Percentiles rank a stretch among this genome's conserved stretches.
These are phyloP conservation scores for Galemys pyrenaicus DNA, from an alignment of 2,113 vertebrate species.

Conservation along the genomic window DNA sequence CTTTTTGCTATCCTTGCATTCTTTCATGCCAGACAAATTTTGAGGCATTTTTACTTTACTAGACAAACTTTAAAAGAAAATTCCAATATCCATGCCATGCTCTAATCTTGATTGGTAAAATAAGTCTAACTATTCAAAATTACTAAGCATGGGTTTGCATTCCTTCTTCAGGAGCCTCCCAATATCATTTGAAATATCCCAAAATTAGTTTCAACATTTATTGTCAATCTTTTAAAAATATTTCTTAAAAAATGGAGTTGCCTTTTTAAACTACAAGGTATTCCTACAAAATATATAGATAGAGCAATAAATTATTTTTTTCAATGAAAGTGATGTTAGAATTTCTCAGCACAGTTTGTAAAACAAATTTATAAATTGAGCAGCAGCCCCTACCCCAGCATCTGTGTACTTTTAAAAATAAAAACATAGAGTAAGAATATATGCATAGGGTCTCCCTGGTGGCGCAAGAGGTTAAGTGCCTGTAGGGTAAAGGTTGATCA, in stretches of 20 bases:
- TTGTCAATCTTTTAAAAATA: conserved; percentile 3
- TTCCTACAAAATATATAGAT: conserved; percentile 6
- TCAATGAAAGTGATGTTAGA: neutral
- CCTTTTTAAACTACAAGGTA: neutral
- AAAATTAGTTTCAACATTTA: conserved; percentile 11
- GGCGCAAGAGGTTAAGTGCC: too few species aligned
- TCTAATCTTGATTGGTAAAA: conserved; percentile 23
- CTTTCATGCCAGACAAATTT: neutral
- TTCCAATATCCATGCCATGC: neutral
- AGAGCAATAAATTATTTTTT: neutral
- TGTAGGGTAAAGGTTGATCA: too few species aligned
- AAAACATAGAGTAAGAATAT: neutral
- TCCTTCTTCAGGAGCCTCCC: conserved; percentile 12
- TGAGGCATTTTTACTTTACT: conserved; percentile 36
- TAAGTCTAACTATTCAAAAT: conserved; percentile 16
- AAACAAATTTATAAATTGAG: conserved; percentile 33
- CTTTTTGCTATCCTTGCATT: neutral
- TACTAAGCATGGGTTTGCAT: neutral
- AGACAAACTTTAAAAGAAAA: conserved; percentile 45
- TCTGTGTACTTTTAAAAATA: neutral
- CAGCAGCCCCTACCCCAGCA: too few species aligned
- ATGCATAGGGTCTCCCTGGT: too few species aligned
- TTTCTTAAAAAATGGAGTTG: too few species aligned
- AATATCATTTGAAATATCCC: neutral
- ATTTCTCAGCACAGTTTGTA: neutral